phyloP scores from a whole-genome alignment of 2,888 invertebrate species.

The Dysmachus trigonus region DNA sequence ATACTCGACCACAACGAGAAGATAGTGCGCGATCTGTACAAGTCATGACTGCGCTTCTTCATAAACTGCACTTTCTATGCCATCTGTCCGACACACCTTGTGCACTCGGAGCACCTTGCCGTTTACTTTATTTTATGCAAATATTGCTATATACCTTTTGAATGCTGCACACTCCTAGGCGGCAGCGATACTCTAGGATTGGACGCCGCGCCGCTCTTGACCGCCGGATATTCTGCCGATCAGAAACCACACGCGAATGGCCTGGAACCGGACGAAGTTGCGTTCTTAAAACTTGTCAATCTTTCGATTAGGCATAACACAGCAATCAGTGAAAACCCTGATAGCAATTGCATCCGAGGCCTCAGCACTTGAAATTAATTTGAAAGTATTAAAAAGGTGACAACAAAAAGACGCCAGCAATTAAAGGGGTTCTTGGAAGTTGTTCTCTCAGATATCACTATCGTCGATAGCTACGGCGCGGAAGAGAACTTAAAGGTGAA shows the following conservation, averaged over 20 bases:
- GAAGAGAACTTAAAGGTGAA: background rate
- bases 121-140: slow-evolving; percentile 33
- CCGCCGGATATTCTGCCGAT: background rate
- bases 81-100: slow-evolving; percentile 17
- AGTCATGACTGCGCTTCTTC: slow-evolving; percentile 6
- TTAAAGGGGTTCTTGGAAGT: slow-evolving; percentile 5
- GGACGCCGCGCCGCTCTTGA: background rate
- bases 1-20: background rate
- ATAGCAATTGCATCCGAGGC: slow-evolving; percentile 28
- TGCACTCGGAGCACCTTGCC: slow-evolving; percentile 24
- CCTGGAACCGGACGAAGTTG: background rate
- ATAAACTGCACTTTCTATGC: slow-evolving; percentile 29
- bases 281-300: slow-evolving; percentile 31
- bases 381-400: slow-evolving; percentile 15
- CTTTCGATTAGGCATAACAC: background rate
- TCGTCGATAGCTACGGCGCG: background rate
- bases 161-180: background rate
- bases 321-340: background rate
- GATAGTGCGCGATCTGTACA: background rate
- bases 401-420: slow-evolving; percentile 30
- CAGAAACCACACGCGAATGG: background rate
- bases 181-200: background rate
- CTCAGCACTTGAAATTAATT: slow-evolving; percentile 35
- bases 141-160: slow-evolving; percentile 19
- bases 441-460: slow-evolving; percentile 4